Evolutionary conservation across 2,113 vertebrate species (phyloP), one percentile per base, ranked within the genome.

Genomic region (Muscicapa adusta): DNA sequence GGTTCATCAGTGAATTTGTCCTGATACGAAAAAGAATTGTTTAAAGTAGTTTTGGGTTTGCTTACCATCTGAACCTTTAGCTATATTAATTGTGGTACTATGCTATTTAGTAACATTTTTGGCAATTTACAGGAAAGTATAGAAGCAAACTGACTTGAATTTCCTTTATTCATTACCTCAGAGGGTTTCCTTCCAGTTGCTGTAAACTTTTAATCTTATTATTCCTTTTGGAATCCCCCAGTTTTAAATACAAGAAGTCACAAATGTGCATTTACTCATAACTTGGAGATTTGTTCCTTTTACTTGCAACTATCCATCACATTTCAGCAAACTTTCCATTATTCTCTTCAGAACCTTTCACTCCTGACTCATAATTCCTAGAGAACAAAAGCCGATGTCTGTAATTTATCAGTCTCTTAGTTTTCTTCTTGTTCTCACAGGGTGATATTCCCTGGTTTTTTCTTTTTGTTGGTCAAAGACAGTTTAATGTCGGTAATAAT

Each of bases 1-100:
- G 98, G 97, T 6, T 98, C 97, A 25, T 98, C 98, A 7, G 96
- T 98, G 84, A 98, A 98, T 70, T 97, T 82, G 47, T 89, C 94
- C 98, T 98, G 53, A 68, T 81, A 75, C 3, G 9, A 92, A 61
- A 96, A 57, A 70, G 3, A 43, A 19, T 42, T 26, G 33, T 15
- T 72, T 51, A 28, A 70, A 50, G 28, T 48, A 28, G 19, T 47
- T 68, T 61, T 63, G 23, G 23, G 12, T 84, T 76, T 70, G 33
- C 38, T 94, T 82, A 9, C 36, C 11, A 2, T 45, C 11, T 68
- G 61, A 85, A 36, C 6, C 16, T 78, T 58, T 28, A 75, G 24
- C 25, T 72, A 1, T 79, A 29, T 81, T 81, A 89, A 45, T 66
- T 48, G 43, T 51, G 12, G 3, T 31, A 29, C 34, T 57, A 5